These are phyloP conservation scores for Ptychobarbus kaznakovi DNA, from an alignment of 2,797 vertebrate species.

Conservation along the genomic window DNA sequence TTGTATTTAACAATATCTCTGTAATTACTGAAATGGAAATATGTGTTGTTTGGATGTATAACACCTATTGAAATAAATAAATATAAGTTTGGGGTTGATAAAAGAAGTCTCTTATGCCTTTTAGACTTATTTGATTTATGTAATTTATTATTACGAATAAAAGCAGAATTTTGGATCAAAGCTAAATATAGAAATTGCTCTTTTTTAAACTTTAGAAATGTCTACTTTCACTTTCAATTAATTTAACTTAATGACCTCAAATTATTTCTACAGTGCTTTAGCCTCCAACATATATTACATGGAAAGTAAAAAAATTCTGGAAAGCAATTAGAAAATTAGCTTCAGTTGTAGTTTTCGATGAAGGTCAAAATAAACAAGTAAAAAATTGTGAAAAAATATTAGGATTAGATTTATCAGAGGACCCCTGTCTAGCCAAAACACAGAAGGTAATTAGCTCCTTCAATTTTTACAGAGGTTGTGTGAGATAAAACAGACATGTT, in stretches of 20 bases:
- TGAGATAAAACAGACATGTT: not conserved
- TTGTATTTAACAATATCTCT: conserved; percentile 1
- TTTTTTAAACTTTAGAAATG: not conserved
- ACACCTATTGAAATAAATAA: not conserved
- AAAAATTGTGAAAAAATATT: not conserved
- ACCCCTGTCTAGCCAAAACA: not conserved
- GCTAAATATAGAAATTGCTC: not conserved
- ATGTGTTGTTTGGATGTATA: not conserved
- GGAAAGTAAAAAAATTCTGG: too few species aligned
- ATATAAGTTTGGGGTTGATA: too few species aligned
- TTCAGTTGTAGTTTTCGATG: not conserved
- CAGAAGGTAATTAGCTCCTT: not conserved
- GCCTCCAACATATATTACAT: not conserved
- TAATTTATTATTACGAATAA: not conserved
- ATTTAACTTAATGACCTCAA: not conserved
- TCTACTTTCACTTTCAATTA: not conserved
- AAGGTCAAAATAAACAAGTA: conserved; percentile 7
- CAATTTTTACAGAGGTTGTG: not conserved
- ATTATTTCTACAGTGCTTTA: not conserved
- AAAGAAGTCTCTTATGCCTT: not conserved
- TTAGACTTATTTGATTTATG: not conserved
- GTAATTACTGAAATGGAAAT: not conserved
- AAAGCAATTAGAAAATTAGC: not conserved
- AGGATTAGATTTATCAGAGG: conserved; percentile 2
- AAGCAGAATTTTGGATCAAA: too few species aligned